Base-by-base conservation (phyloP, 2,888 invertebrate genomes). In the Molorchus minor region DNA sequence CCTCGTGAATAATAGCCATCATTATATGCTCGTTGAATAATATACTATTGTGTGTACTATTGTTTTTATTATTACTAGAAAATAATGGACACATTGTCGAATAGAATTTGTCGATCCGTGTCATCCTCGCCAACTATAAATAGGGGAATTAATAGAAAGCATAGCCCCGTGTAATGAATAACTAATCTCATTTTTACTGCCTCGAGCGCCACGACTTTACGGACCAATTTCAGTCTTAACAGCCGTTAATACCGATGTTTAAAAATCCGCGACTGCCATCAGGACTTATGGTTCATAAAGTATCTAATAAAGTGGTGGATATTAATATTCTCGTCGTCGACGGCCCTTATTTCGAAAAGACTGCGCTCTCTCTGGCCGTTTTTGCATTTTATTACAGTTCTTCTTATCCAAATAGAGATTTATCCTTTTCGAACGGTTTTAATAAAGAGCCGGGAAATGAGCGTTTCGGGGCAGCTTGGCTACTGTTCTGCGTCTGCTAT, bases 221-320 rank as follows among this genome's bases (percentile, higher is more conserved):
- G 47, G 60, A 53, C 56, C 62, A 68, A 65, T 67, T 68, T 61
- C 35, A 44, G 61, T 58, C 64, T 55, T 57, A 59, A 56, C 57
- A 53, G 56, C 51, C 58, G 55, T 65, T 67, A 67, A 67, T 64
- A 62, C 64, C 64, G 60, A 64, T 64, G 61, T 67, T 68, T 64
- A 62, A 65, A 62, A 64, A 64, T 59, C 64, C 58, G 56, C 49
- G 62, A 44, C 51, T 43, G 60, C 62, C 61, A 64, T 65, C 64
- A 67, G 57, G 64, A 61, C 68, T 69, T 63, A 65, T 60, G 63
- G 69, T 47, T 61, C 65, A 68, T 69, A 70, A 71, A 71, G 67
- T 62, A 64, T 56, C 67, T 69, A 70, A 71, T 70, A 70, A 69
- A 67, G 67, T 60, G 61, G 64, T 57, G 58, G 62, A 62, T 65